Conservation (phyloP, 2,888 invertebrate genomes). For the Trichogramma evanescens region DNA sequence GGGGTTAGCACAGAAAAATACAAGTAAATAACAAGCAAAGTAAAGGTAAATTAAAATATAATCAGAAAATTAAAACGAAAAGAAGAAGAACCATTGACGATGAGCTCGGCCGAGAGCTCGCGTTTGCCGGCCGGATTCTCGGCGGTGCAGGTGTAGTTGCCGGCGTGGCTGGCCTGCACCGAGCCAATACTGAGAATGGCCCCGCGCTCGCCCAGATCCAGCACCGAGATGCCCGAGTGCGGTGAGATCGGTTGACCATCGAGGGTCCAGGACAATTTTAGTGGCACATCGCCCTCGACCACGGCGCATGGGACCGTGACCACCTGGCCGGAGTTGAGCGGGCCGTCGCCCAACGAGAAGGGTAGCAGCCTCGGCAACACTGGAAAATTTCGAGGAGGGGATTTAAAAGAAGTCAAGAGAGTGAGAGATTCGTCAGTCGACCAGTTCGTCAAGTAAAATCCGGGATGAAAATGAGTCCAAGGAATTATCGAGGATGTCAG, state of each 20-base stretch:
- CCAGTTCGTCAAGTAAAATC: neutral
- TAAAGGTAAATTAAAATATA: no score
- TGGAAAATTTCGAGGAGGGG: constrained; percentile 29
- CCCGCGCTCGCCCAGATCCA: constrained; percentile 60
- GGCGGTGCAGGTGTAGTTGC: constrained; percentile 57
- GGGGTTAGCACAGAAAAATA: no score
- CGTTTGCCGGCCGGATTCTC: constrained; percentile 54
- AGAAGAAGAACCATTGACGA: constrained; percentile 48
- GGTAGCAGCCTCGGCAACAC: constrained; percentile 45
- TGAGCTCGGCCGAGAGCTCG: constrained; percentile 51
- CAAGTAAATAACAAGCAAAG: no score
- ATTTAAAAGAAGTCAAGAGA: neutral
- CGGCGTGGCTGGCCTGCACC: constrained; percentile 54
- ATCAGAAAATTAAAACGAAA: neutral
- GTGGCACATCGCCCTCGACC: constrained; percentile 59
- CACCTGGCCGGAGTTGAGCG: constrained; percentile 56
- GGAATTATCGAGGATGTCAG: neutral
- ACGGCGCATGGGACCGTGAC: constrained; percentile 57
- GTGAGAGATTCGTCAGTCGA: neutral
- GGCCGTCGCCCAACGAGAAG: constrained; percentile 57
- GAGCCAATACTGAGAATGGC: constrained; percentile 56
- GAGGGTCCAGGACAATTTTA: constrained; percentile 58
- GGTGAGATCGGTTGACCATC: constrained; percentile 44
- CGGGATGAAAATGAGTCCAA: neutral
- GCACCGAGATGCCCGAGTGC: constrained; percentile 49